Conservation (phyloP, 2,888 invertebrate species). For the Drosophila anomalipes region DNA sequence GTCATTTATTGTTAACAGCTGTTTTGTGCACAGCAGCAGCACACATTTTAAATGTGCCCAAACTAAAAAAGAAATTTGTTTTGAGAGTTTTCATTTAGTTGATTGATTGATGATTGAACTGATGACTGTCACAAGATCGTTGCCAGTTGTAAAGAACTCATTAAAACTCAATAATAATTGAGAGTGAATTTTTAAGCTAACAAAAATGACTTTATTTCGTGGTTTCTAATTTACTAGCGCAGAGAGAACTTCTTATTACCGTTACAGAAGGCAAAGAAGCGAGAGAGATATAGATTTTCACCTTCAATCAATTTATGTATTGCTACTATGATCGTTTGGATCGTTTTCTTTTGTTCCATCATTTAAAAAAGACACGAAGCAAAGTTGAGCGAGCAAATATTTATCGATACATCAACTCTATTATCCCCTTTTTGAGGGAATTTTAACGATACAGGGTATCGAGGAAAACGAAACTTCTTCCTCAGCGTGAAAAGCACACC, state of each 20-base stretch:
- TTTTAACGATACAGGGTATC: neutral
- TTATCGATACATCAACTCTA: neutral
- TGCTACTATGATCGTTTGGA: neutral
- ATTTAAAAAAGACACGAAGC: neutral
- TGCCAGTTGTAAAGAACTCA: neutral
- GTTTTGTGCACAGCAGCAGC: neutral
- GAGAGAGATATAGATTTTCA: neutral
- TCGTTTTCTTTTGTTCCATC: neutral
- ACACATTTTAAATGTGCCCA: neutral
- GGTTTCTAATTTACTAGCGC: neutral
- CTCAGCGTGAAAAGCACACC: constrained; percentile 33
- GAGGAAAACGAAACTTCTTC: constrained; percentile 56
- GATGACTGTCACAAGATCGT: neutral
- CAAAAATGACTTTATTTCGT: neutral
- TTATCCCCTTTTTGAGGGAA: neutral
- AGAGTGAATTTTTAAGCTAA: neutral
- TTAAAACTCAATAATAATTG: neutral
- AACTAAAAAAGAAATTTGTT: neutral
- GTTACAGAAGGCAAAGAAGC: neutral
- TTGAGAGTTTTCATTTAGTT: neutral
- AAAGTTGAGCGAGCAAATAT: neutral
- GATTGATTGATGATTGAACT: neutral
- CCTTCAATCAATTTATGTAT: neutral
- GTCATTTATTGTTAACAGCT: neutral
- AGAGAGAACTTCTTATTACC: neutral